phyloP scores from a whole-genome alignment of 2,888 invertebrate species.

The Sarcophaga subvicina region DNA sequence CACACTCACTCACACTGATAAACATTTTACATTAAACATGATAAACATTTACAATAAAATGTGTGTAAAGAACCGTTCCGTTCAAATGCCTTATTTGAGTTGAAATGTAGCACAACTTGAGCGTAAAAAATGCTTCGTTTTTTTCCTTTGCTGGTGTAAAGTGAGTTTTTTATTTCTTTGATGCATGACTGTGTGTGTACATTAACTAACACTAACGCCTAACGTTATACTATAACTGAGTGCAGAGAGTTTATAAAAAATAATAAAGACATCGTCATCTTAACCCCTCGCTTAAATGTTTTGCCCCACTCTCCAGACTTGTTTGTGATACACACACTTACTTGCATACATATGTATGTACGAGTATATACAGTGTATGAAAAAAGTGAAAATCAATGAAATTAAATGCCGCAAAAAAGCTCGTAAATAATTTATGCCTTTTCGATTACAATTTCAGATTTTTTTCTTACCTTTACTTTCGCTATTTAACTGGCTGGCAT shows the following conservation, averaged over 20 bases:
- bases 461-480: slow-evolving; percentile 38
- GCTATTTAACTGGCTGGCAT: background rate
- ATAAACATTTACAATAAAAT: background rate
- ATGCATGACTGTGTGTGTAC: too few species aligned
- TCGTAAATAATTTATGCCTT: slow-evolving; percentile 69
- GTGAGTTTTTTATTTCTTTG: too few species aligned
- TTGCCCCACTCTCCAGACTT: background rate
- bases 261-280: background rate
- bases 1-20: background rate
- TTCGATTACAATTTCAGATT: slow-evolving; percentile 70
- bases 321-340: too few species aligned
- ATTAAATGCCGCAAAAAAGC: slow-evolving; percentile 68
- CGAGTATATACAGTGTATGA: background rate
- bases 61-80: too few species aligned
- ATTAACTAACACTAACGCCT: too few species aligned
- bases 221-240: too few species aligned
- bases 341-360: background rate
- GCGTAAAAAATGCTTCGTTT: background rate
- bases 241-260: background rate
- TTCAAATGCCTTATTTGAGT: background rate
- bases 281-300: background rate
- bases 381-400: slow-evolving; percentile 59
- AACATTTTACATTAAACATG: too few species aligned
- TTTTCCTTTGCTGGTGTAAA: background rate
- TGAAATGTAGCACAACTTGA: background rate